phyloP scores from a whole-genome alignment of 1,140 invertebrate species.

The Euura lappo region DNA sequence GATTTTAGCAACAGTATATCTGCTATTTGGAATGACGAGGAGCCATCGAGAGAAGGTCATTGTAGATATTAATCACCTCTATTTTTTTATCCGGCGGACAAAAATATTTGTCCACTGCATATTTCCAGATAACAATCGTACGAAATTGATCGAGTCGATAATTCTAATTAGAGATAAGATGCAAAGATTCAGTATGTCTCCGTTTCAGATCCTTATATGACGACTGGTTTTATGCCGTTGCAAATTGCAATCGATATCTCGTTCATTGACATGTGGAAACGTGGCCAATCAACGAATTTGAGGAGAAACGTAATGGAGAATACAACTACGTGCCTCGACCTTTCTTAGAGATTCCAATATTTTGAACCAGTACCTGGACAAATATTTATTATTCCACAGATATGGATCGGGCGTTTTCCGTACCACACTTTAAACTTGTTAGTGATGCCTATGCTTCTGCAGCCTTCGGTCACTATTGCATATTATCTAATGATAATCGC shows the following conservation, averaged over 20 bases:
- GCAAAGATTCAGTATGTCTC: too few relatives aligned
- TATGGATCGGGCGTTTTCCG: constrained; percentile 27
- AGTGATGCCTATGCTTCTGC: constrained; percentile 23
- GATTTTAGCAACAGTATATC: constrained; percentile 25
- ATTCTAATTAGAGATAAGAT: too few relatives aligned
- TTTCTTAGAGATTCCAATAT: neutral
- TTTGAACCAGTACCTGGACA: neutral
- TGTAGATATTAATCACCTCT: neutral
- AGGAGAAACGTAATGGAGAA: neutral
- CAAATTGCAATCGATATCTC: constrained; percentile 34
- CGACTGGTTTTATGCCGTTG: constrained; percentile 32
- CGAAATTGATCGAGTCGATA: too few relatives aligned
- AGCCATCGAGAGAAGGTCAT: constrained; percentile 20
- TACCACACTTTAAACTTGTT: constrained; percentile 27
- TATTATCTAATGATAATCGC: constrained; percentile 33
- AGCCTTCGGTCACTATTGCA: constrained; percentile 32
- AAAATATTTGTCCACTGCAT: too few relatives aligned
- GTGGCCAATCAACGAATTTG: neutral
- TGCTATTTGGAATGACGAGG: constrained; percentile 26
- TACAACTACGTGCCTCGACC: neutral
- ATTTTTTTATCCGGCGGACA: too few relatives aligned
- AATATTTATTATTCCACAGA: constrained; percentile 19
- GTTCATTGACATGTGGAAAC: constrained; percentile 29
- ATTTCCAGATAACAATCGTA: too few relatives aligned
- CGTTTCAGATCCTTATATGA: constrained; percentile 31